Conservation (phyloP, 2,113 vertebrate genomes). For the Chloebia gouldiae region DNA sequence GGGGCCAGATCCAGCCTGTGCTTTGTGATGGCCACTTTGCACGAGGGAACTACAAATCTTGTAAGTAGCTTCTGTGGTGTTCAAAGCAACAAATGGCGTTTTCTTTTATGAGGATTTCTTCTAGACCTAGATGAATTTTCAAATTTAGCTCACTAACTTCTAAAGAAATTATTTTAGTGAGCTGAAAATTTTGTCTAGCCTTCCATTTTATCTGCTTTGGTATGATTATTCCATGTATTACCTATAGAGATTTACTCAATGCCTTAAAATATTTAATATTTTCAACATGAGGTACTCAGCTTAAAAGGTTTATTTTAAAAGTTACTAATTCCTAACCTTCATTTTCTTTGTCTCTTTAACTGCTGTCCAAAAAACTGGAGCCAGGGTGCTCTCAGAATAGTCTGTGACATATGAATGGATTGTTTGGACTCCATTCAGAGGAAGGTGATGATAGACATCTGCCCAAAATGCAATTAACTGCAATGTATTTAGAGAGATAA, state of each 20-base stretch:
- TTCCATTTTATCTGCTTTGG: not conserved
- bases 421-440: not conserved
- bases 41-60: not conserved
- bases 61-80: not conserved
- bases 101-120: not conserved
- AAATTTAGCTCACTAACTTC: not conserved
- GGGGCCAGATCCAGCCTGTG: not conserved
- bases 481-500: not conserved
- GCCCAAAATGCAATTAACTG: conserved; percentile 17
- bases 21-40: not conserved
- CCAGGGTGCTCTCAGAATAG: not conserved
- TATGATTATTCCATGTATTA: not conserved
- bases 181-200: not conserved
- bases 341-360: not conserved
- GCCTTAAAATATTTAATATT: not conserved
- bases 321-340: not conserved
- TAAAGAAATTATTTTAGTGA: not conserved
- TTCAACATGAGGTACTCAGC: not conserved
- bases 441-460: conserved; percentile 7
- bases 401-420: not conserved
- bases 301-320: not conserved
- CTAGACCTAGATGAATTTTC: not conserved
- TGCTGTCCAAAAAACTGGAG: not conserved
- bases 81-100: not conserved
- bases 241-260: not conserved